Evolutionary conservation across 2,113 vertebrate species (phyloP), one percentile per base, ranked within the genome.

Genomic region (Recurvirostra avosetta): DNA sequence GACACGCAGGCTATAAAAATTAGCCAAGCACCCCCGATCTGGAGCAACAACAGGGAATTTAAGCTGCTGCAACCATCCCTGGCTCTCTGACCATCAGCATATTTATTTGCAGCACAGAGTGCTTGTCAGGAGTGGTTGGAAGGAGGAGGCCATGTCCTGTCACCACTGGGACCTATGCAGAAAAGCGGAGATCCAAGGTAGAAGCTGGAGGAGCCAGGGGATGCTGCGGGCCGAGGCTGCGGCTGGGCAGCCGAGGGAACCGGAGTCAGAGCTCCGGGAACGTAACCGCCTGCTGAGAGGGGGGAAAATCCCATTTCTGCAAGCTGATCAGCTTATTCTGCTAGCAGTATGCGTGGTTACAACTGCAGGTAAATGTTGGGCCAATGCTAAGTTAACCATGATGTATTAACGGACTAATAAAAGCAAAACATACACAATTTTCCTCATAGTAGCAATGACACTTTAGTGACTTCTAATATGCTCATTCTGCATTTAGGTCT

Each of bases 291-390:
- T 74, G 25, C 36, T 47, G 43, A 68, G 49, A 75, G 18, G 2
- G 27, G 32, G 11, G n/a, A 87, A 88, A 90, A 88, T 59, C 30
- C 45, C 4, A 2, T 32, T 88, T 91, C 62, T 21, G 40, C 43
- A 63, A 68, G 9, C 29, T 1, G 1, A 56, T 26, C 74, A 62
- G 56, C 20, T 6, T 32, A 19, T 49, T 38, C 66, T 72, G 27
- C 19, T 38, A 68, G 40, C 40, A 80, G 52, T 15, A 70, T 9
- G 19, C 2, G 3, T 12, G 17, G 61, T 56, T 59, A 75, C 62
- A 94, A 56, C 49, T 45, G 74, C 92, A 93, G 66, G 78, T 94
- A 93, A 91, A 85, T 25, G 32, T 8, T 55, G 49, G 56, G 49
- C 61, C 52, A 75, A 27, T 12, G 32, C 58, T 65, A 95, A 79